A percentile compares a stretch with the other conserved stretches of the same genome.
phyloP scores from a whole-genome alignment of 2,113 vertebrate species.

The Callospermophilus lateralis region DNA sequence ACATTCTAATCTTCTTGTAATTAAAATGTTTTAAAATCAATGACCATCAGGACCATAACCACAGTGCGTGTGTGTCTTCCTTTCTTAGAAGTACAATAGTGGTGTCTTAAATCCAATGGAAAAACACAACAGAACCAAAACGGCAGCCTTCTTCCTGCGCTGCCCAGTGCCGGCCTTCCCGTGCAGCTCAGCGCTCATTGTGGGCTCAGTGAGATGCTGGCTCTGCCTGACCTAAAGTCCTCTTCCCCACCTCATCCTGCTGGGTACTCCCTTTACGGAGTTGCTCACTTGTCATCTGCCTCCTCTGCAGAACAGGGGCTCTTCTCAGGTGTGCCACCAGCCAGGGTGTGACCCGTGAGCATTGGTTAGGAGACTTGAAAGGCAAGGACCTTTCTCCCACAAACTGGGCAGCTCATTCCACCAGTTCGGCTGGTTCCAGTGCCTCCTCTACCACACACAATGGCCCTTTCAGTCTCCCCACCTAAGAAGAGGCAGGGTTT shows the following conservation, averaged over 20 bases:
- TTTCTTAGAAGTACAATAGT: not conserved
- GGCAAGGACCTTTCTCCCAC: not conserved
- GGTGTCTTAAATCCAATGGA: not conserved
- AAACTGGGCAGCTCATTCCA: not conserved
- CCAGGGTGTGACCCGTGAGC: not conserved
- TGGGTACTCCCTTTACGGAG: not conserved
- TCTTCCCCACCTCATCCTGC: not conserved
- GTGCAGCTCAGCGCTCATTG: not conserved
- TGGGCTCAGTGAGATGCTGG: not conserved
- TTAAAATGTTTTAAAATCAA: not conserved
- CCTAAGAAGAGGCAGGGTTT: not conserved
- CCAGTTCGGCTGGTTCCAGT: rapidly evolving
- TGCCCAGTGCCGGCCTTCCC: not conserved
- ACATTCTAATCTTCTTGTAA: not conserved
- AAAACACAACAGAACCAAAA: not conserved
- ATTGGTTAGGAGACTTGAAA: not conserved
- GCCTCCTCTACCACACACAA: not conserved
- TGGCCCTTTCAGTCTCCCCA: not conserved
- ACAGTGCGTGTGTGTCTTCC: too few relatives aligned
- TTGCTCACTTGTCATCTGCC: not conserved
- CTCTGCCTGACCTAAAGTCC: not conserved
- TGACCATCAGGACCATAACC: not conserved
- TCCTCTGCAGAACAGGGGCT: too few relatives aligned
- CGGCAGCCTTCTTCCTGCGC: not conserved
- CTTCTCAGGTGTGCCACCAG: not conserved